phyloP scores from a whole-genome alignment of 2,113 vertebrate genomes.

The Euleptes europaea region DNA sequence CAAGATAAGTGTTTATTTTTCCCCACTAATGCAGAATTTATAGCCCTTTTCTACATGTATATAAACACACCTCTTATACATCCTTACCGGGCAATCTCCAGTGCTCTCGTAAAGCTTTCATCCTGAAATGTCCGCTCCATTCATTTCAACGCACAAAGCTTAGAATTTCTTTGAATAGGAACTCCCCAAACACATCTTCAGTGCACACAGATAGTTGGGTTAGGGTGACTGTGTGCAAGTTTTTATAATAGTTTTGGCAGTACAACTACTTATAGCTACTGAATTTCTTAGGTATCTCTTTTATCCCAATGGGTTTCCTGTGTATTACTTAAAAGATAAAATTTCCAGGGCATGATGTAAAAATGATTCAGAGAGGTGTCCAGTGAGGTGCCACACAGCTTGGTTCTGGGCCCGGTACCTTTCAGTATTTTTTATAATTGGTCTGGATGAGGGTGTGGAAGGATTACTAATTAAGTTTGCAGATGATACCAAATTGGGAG shows the following conservation, averaged over 20 bases:
- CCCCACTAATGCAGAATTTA: slow-evolving; percentile 43
- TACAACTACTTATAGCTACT: slow-evolving; percentile 16
- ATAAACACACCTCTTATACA: neutral
- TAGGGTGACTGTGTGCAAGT: neutral
- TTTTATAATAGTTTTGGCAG: neutral
- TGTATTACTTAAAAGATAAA: slow-evolving; percentile 12
- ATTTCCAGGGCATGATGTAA: slow-evolving; percentile 22
- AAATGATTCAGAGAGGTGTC: slow-evolving; percentile 12
- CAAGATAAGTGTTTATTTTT: slow-evolving; percentile 42
- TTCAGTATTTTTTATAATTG: too few species aligned
- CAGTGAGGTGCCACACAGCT: too few species aligned
- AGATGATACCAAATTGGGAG: too few species aligned
- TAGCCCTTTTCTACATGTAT: slow-evolving; percentile 33
- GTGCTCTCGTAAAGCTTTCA: neutral
- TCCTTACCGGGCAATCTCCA: neutral
- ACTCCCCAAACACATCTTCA: neutral
- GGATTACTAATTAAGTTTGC: too few species aligned
- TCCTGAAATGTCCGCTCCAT: neutral
- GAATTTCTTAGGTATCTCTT: slow-evolving; percentile 3
- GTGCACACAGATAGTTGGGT: neutral
- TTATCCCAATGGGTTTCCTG: slow-evolving; percentile 23
- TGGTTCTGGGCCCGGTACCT: too few species aligned
- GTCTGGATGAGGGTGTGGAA: too few species aligned
- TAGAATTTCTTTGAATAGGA: slow-evolving; percentile 31
- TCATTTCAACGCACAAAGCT: neutral